Percentiles rank a stretch among this genome's conserved stretches.
Evolutionary conservation across 1,140 invertebrate species (phyloP).

Genomic region (Phenacoccus solenopsis): DNA sequence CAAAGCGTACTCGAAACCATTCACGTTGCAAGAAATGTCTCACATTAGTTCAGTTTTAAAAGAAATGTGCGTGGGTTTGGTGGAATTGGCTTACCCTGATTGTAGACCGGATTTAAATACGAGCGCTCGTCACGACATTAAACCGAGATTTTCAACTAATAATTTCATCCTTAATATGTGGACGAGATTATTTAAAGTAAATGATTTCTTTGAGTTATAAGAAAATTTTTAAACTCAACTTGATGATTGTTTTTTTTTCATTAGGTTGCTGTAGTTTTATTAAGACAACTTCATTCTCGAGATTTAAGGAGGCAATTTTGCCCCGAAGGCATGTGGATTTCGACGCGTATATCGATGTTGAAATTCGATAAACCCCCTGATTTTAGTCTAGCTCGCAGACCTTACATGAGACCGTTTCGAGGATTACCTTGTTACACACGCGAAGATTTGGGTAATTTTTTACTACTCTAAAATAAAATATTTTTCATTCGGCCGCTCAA

Average conservation of each 20-base stretch:
- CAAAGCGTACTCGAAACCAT: constrained; percentile 37
- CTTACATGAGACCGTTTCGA: constrained; percentile 47
- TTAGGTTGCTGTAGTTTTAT: constrained; percentile 51
- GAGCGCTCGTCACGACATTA: constrained; percentile 28
- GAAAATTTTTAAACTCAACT: not conserved
- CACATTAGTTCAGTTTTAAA: constrained; percentile 54
- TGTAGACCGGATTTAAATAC: constrained; percentile 38
- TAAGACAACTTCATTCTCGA: constrained; percentile 68
- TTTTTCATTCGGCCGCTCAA: not conserved
- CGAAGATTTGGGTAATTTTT: constrained; percentile 39
- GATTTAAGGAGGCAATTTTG: constrained; percentile 66
- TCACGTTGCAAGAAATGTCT: constrained; percentile 47
- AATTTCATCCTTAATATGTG: constrained; percentile 33
- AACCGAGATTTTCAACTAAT: constrained; percentile 19
- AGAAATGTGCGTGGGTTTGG: constrained; percentile 73
- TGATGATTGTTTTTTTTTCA: constrained; percentile 7
- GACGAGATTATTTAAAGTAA: constrained; percentile 48
- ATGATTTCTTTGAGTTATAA: not conserved
- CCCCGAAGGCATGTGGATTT: constrained; percentile 62
- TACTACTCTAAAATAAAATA: not conserved
- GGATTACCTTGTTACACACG: constrained; percentile 44
- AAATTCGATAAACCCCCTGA: constrained; percentile 45
- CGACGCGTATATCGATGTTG: constrained; percentile 44
- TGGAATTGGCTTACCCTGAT: constrained; percentile 82
- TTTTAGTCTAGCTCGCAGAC: constrained; percentile 39